These are phyloP conservation scores for Myathropa florea DNA, from an alignment of 2,888 invertebrate species.

Conservation along the genomic window DNA sequence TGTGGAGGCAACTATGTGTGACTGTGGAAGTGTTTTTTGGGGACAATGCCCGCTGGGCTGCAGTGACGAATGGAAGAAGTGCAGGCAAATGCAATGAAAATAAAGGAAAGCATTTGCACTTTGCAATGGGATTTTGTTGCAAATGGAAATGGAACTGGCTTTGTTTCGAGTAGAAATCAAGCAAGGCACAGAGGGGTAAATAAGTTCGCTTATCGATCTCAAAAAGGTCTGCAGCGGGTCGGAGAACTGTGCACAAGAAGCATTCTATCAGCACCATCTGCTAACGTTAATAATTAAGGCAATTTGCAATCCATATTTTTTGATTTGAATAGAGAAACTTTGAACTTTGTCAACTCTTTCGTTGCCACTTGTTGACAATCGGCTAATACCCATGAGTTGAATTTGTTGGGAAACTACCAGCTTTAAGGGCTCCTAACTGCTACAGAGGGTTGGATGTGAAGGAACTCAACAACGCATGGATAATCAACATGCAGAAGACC, in stretches of 20 bases:
- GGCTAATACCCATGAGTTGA: too few relatives aligned
- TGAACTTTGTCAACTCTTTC: background rate
- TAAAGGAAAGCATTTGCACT: conserved; percentile 11
- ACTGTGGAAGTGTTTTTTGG: conserved; percentile 12
- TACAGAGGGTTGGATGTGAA: too few relatives aligned
- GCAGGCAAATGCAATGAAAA: background rate
- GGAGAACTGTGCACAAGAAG: background rate
- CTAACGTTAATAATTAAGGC: background rate
- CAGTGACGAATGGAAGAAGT: conserved; percentile 12
- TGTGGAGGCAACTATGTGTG: background rate
- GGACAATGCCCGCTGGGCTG: conserved; percentile 39
- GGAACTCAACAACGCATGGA: too few relatives aligned
- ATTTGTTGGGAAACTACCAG: too few relatives aligned
- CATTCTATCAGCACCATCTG: background rate
- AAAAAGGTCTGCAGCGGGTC: background rate
- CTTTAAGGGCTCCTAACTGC: too few relatives aligned
- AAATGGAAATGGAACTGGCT: background rate
- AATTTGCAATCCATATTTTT: background rate
- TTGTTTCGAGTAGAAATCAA: background rate
- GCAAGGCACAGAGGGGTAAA: background rate
- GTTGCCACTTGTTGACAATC: too few relatives aligned
- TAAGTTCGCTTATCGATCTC: background rate
- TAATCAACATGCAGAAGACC: too few relatives aligned
- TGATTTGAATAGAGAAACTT: background rate
- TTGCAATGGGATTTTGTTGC: background rate